Base-by-base conservation (phyloP, 2,888 invertebrate genomes). In the Callimorpha dominula region DNA sequence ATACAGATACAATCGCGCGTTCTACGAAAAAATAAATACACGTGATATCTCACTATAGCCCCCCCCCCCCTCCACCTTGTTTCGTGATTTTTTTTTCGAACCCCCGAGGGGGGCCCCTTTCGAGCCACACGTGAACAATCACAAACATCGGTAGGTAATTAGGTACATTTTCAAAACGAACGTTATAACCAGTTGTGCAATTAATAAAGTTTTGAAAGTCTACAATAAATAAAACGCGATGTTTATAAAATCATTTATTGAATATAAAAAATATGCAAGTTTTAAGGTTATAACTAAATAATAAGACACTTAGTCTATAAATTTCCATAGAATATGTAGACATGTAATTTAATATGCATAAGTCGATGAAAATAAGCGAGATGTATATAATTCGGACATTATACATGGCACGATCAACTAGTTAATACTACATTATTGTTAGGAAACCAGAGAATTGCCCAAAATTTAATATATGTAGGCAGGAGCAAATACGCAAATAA, bases 191-290 rank as follows among this genome's bases (percentile, higher is more conserved):
- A 31, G 12, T 5, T 46, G 43, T 46, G 9, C 1, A 46, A 46
- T 46, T 46, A 46, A 46, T 8, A 43, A 43, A 8, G 5, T 6
- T 6, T 43, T 43, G 43, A 6, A 43, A 14, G 60, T 20, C 8
- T 54, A n/a, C 43, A 64, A 20, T 14, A 65, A 64, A 20, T 14
- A 52, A n/a, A 65, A 69, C 46, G 1, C 1, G 8, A 64, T 54
- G 52, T 81, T 70, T 74, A 15, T 60, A 49, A 76, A 79, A 83
- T 76, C 15, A 60, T 83, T 83, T 83, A 83, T 82, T 83, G 75
- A 80, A 80, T 81, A 81, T 75, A 83, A 77, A 80, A 83, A 79
- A 77, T 76, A 77, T 72, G 49, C 70, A 77, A 72, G 57, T 73
- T 71, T 71, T 71, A 76, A 63, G 7, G n/a, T 73, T 54, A 43